Evolutionary conservation across 2,113 vertebrate genomes (phyloP).

Genomic region (Heteronetta atricapilla): DNA sequence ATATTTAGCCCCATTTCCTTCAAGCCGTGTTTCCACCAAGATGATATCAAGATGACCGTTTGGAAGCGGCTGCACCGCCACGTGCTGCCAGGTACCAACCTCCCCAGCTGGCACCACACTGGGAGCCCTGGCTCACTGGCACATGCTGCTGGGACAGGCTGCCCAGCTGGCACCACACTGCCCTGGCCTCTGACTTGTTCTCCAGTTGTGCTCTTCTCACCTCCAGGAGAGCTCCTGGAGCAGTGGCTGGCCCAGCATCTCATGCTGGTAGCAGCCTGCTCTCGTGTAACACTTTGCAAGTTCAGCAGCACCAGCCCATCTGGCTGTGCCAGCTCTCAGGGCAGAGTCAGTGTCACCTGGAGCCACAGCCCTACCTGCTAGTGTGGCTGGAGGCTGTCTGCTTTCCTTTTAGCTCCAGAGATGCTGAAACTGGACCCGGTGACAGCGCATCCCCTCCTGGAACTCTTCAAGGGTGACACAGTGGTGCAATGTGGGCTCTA

Average conservation of each 20-base stretch:
- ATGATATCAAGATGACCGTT: conserved; percentile 83
- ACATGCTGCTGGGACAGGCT: background rate
- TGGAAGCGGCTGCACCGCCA: conserved; percentile 85
- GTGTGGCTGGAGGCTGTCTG: background rate
- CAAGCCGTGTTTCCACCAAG: conserved; percentile 84
- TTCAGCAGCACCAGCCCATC: background rate
- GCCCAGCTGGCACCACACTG: accelerated
- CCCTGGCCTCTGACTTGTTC: background rate
- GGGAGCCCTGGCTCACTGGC: background rate
- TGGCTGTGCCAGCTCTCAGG: background rate
- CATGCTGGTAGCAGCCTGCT: background rate
- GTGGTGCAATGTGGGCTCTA: conserved; percentile 78
- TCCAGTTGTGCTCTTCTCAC: background rate
- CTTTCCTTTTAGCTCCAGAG: conserved; percentile 74
- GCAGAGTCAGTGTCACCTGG: background rate
- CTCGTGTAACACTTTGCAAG: background rate
- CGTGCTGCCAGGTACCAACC: conserved; percentile 79
- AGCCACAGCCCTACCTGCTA: background rate
- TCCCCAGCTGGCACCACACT: accelerated
- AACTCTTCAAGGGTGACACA: conserved; percentile 79
- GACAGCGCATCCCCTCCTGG: conserved; percentile 83
- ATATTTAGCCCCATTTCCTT: conserved; percentile 81
- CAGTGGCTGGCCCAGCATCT: background rate
- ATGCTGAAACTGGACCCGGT: conserved; percentile 81
- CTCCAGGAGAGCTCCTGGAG: background rate